These are phyloP conservation scores for Pristiophorus japonicus DNA, from an alignment of 2,113 vertebrate species.

Conservation along the genomic window DNA sequence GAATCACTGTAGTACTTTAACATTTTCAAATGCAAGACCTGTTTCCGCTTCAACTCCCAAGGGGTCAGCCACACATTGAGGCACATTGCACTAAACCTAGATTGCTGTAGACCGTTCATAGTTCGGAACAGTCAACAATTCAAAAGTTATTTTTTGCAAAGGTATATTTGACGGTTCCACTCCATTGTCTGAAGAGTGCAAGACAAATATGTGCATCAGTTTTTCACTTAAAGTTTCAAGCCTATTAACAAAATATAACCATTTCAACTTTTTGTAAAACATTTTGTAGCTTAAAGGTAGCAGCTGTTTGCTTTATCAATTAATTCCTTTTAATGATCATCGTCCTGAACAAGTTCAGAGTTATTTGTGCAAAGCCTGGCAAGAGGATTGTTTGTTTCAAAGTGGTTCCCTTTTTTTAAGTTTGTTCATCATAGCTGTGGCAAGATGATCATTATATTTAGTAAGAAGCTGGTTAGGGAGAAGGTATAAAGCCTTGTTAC, in stretches of 20 bases:
- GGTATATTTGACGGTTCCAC: not conserved
- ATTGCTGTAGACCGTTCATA: conserved; percentile 5
- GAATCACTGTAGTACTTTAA: conserved; percentile 66
- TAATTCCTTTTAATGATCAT: not conserved
- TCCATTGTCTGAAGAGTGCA: not conserved
- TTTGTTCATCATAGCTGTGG: not conserved
- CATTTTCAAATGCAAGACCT: conserved; percentile 57
- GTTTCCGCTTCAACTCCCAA: conserved; percentile 64
- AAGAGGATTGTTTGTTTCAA: not conserved
- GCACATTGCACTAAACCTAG: conserved; percentile 28
- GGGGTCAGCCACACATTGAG: conserved; percentile 54
- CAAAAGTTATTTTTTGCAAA: conserved; percentile 21
- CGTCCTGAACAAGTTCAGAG: not conserved
- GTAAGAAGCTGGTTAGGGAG: not conserved
- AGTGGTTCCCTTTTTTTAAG: conserved; percentile 18
- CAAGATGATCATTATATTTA: conserved; percentile 22
- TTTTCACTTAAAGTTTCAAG: not conserved
- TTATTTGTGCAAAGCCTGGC: conserved; percentile 7
- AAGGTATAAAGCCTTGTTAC: not conserved
- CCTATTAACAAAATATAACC: not conserved
- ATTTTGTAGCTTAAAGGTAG: not conserved
- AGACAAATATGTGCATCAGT: not conserved
- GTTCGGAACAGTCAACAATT: conserved; percentile 25
- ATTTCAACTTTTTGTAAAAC: not conserved
- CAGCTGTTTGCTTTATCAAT: conserved; percentile 11